A percentile compares a stretch with the other conserved stretches of the same genome.
phyloP scores from a whole-genome alignment of 1,140 invertebrate genomes.

The Drosophila aff. region DNA sequence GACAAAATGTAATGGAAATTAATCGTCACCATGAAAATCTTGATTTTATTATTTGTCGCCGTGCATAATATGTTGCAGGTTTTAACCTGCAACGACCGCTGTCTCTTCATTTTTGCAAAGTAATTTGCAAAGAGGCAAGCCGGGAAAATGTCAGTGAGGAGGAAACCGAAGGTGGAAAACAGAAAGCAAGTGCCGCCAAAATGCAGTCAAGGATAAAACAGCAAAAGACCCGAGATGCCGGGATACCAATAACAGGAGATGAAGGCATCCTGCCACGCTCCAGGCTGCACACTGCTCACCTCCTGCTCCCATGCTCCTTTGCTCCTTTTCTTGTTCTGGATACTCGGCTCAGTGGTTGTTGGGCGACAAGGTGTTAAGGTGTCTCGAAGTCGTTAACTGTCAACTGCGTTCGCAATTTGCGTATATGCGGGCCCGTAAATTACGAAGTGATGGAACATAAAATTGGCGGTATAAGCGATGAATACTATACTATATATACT shows the following conservation, averaged over 20 bases:
- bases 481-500: not conserved
- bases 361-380: constrained; percentile 75
- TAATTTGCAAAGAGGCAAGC: constrained; percentile 79
- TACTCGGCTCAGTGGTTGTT: constrained; percentile 8
- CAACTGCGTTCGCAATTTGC: constrained; percentile 44
- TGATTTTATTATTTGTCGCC: not conserved
- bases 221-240: constrained; percentile 40
- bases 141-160: constrained; percentile 19
- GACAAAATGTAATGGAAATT: not conserved
- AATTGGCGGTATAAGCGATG: not conserved
- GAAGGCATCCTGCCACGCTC: constrained; percentile 40
- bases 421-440: constrained; percentile 56
- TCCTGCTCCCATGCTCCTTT: not conserved
- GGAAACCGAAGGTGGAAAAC: constrained; percentile 15
- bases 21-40: not conserved
- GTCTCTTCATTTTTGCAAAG: constrained; percentile 83
- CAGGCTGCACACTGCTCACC: constrained; percentile 41
- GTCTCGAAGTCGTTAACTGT: constrained; percentile 49
- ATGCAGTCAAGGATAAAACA: constrained; percentile 79
- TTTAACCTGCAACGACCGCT: constrained; percentile 25
- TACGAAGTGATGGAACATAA: not conserved
- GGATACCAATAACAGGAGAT: constrained; percentile 39
- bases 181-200: constrained; percentile 82
- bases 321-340: not conserved
- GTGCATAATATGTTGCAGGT: constrained; percentile 27